These are phyloP conservation scores for Xiphorhynchus elegans DNA, from an alignment of 2,113 vertebrate genomes.

Conservation along the genomic window DNA sequence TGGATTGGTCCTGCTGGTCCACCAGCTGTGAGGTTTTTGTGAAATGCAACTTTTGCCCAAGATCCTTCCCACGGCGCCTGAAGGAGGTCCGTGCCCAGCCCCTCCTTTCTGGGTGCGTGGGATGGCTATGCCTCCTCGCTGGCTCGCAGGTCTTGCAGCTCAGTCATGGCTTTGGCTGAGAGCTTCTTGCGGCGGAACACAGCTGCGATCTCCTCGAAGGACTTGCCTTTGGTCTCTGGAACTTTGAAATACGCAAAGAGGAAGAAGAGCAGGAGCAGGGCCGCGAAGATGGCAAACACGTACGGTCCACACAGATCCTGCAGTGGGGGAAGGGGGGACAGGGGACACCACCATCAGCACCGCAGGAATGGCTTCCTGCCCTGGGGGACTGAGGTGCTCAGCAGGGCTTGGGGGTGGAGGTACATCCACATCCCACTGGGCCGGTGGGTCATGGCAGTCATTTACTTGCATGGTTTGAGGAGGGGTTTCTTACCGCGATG, in stretches of 20 bases:
- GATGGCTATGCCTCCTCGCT: conserved; percentile 73
- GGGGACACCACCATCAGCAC: not conserved
- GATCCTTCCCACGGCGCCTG: not conserved
- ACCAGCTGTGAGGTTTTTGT: not conserved
- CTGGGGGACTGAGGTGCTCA: not conserved
- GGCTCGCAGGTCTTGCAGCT: conserved; percentile 84
- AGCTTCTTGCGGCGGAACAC: conserved; percentile 82
- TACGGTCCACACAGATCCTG: conserved; percentile 84
- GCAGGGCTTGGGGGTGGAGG: not conserved
- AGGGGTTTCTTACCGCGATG: conserved; percentile 79
- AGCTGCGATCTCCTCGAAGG: conserved; percentile 89
- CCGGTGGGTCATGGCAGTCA: fast-evolving
- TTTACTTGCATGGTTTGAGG: not conserved
- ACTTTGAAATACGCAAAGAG: conserved; percentile 87
- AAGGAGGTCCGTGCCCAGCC: not conserved
- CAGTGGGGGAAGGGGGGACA: not conserved
- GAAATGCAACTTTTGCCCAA: conserved; percentile 7
- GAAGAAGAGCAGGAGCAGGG: conserved; percentile 82
- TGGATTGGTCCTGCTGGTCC: not conserved
- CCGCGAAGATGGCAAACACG: conserved; percentile 87
- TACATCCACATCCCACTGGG: fast-evolving
- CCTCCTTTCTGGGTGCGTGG: not conserved
- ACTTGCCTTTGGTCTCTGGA: conserved; percentile 94
- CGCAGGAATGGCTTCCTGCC: not conserved
- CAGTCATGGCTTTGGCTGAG: conserved; percentile 43